Conservation (phyloP, 2,113 vertebrate genomes). For the Turnix velox region DNA sequence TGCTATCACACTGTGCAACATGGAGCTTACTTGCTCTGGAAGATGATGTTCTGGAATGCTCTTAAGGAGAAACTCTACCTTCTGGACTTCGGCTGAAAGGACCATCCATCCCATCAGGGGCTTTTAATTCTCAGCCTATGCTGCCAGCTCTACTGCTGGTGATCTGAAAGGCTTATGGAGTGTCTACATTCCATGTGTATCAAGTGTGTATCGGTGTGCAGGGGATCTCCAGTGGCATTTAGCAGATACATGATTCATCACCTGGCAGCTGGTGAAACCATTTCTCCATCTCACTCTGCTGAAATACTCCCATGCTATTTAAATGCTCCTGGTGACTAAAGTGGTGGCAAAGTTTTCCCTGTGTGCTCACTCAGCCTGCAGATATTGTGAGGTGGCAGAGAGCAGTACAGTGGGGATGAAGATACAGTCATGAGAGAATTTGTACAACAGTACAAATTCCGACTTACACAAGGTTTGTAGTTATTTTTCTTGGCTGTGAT, state of each 20-base stretch:
- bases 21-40: background rate
- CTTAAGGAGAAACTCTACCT: background rate
- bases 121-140: background rate
- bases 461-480: background rate
- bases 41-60: background rate
- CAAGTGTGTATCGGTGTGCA: accelerated
- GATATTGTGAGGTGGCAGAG: background rate
- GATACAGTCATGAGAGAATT: background rate
- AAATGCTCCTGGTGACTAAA: background rate
- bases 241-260: background rate
- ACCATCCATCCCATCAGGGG: background rate
- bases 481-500: background rate
- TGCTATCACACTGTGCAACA: accelerated
- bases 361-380: background rate
- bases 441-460: background rate
- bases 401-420: accelerated
- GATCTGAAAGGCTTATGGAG: background rate
- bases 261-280: background rate
- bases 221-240: background rate
- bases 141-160: background rate
- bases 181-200: background rate
- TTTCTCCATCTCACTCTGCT: accelerated
- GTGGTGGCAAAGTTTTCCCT: background rate
- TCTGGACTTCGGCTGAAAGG: background rate
- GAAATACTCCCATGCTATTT: background rate